phyloP scores from a whole-genome alignment of 2,888 invertebrate species.

The Trichopria drosophilae region DNA sequence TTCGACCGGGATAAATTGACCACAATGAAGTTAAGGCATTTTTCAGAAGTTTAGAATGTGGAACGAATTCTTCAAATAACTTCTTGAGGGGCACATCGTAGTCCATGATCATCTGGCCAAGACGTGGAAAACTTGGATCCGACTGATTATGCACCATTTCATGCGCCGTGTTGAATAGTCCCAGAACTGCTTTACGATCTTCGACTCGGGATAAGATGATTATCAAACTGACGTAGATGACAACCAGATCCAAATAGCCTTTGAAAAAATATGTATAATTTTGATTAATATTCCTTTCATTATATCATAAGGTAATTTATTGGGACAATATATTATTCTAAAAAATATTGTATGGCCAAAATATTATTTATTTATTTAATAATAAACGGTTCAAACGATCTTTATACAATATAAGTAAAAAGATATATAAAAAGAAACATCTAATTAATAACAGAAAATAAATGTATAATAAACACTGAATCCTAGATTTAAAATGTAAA shows the following conservation, averaged over 20 bases:
- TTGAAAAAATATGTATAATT: too few species aligned
- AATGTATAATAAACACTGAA: too few species aligned
- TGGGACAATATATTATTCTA: too few species aligned
- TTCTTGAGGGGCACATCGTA: conserved; percentile 95
- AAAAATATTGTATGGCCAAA: too few species aligned
- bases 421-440: too few species aligned
- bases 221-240: conserved; percentile 94
- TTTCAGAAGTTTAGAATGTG: conserved; percentile 84
- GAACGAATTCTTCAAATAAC: conserved; percentile 93
- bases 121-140: conserved; percentile 89
- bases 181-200: conserved; percentile 95
- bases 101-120: conserved; percentile 97
- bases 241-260: conserved; percentile 93
- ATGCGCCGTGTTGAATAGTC: conserved; percentile 96
- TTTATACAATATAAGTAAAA: too few species aligned
- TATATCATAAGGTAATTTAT: too few species aligned
- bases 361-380: too few species aligned
- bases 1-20: conserved; percentile 85
- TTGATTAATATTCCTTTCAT: too few species aligned
- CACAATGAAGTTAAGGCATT: conserved; percentile 87
- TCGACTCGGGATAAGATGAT: conserved; percentile 96
- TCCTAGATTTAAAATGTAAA: too few species aligned
- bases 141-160: conserved; percentile 91
- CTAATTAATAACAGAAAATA: too few species aligned
- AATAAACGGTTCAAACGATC: too few species aligned